Evolutionary conservation across 2,888 invertebrate genomes (phyloP), one percentile per base, ranked within the genome.

Genomic region (Pyrrhosoma nymphula): DNA sequence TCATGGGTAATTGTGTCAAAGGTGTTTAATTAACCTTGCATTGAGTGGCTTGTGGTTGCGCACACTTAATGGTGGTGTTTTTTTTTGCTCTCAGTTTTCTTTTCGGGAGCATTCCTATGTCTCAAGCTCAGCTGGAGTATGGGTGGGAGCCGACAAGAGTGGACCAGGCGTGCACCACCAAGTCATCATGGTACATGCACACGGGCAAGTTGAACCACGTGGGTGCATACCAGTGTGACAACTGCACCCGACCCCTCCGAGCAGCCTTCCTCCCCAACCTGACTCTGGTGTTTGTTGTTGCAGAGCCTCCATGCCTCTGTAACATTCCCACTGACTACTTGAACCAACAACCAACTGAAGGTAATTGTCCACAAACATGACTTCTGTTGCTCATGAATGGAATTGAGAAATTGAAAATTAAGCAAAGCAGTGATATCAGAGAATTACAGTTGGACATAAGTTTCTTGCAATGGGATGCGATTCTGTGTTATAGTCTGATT

Each of bases 81-180:
- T 12, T 35, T 39, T 69, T 39, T 90, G 18, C 60, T 60, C 95
- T 56, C 35, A 95, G 95, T 56, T 88, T 95, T 55, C 23, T 95
- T 14, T 60, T 95, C 10, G 95, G 95, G 95, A 55, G 91, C 30
- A n/a, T 95, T 23, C 95, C 95, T 2, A 26, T 39, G 8, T 35
- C 88, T 1, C 75, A 91, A 47, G 75, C 95, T 10, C 89, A 90
- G 63, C 89, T 95, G 20, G 95, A 60, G 56, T 95, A 95, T 95
- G 95, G 95, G 26, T 95, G 95, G 95, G 95, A 95, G 23, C 95
- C 95, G 12, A 88, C 95, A 55, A 30, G 60, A 16, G 90, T 95
- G 26, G 95, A 95, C 69, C 93, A 95, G 63, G 95, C 95, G 56
- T 95, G 95, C 35, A 95, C 95, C 26, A 95, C 95, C 16, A 95